Evolutionary conservation across 2,888 invertebrate genomes (phyloP).

Genomic region (Sesia apiformis): DNA sequence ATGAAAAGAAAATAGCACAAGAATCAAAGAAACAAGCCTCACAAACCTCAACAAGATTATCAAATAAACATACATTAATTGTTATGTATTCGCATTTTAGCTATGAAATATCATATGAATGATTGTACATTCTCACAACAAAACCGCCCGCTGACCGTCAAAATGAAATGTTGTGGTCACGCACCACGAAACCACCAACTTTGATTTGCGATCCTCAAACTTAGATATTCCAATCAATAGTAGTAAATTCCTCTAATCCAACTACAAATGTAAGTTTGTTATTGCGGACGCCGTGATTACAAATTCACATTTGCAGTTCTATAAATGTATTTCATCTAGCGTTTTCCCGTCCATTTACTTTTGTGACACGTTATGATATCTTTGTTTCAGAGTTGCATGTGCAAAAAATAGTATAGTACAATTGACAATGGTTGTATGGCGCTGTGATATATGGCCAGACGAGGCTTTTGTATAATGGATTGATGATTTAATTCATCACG

Average conservation of each 20-base stretch:
- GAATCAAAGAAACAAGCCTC: too few species aligned
- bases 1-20: too few species aligned
- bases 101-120: slow-evolving; percentile 4
- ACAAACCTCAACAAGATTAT: too few species aligned
- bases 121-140: slow-evolving; percentile 2
- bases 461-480: not conserved
- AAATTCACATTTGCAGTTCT: not conserved
- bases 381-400: not conserved
- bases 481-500: not conserved
- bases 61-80: too few species aligned
- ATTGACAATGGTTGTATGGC: not conserved
- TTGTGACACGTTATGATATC: too few species aligned
- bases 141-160: slow-evolving; percentile 9
- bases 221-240: not conserved
- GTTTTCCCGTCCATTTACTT: too few species aligned
- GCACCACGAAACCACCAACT: slow-evolving; percentile 17
- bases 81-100: too few species aligned
- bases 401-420: not conserved
- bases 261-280: not conserved
- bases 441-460: slow-evolving; percentile 22
- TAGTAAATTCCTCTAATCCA: not conserved
- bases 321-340: not conserved
- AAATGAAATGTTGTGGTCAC: slow-evolving; percentile 25
- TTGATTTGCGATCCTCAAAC: slow-evolving; percentile 6
- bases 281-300: not conserved